These are phyloP conservation scores for Cryptocheilus praepositus DNA, from an alignment of 2,888 invertebrate species.

Conservation along the genomic window DNA sequence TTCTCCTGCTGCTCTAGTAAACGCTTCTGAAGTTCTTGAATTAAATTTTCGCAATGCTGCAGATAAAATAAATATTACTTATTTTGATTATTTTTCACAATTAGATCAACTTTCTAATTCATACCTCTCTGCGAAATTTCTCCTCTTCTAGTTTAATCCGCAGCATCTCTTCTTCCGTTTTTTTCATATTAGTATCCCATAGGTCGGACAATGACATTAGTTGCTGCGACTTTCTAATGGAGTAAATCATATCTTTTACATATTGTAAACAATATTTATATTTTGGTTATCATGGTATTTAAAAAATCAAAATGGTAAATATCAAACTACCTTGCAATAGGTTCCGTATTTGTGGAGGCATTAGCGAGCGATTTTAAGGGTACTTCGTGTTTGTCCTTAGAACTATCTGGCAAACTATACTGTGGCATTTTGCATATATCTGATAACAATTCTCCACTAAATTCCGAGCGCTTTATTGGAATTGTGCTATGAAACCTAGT, in stretches of 20 bases:
- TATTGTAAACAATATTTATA: not conserved
- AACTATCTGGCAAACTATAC: conserved; percentile 25
- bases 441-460: conserved; percentile 20
- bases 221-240: conserved; percentile 61
- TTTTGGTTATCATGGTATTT: not conserved
- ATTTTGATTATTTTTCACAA: conserved; percentile 6
- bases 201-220: conserved; percentile 80
- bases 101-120: conserved; percentile 14
- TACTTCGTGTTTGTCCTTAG: conserved; percentile 26
- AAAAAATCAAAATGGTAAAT: conserved; percentile 16
- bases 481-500: conserved; percentile 19
- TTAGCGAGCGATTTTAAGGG: conserved; percentile 30
- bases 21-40: conserved; percentile 84
- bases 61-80: conserved; percentile 44
- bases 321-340: conserved; percentile 53
- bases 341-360: conserved; percentile 53
- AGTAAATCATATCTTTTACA: not conserved
- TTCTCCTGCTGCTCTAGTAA: conserved; percentile 87
- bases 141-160: conserved; percentile 83
- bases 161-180: conserved; percentile 67
- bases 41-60: conserved; percentile 86
- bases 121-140: conserved; percentile 84
- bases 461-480: conserved; percentile 27
- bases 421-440: conserved; percentile 38
- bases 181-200: conserved; percentile 77